Base-by-base conservation (phyloP, 2,888 invertebrate species). In the Dendrolimus houi region DNA sequence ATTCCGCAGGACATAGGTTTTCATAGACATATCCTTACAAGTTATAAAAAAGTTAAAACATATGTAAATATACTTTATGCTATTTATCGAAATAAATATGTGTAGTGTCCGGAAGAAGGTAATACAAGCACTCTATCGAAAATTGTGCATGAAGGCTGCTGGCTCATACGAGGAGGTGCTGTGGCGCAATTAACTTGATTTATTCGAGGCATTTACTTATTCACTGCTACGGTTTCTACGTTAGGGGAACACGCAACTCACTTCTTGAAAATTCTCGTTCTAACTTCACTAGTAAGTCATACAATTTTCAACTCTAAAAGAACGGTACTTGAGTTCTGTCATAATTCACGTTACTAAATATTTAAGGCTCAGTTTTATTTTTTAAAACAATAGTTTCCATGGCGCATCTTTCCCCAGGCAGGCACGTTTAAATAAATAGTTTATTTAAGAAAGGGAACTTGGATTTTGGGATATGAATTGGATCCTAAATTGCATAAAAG, bases 181-280 rank as follows among this genome's bases (percentile, higher is more conserved):
- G 76, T 72, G 70, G 74, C 74, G 87, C 90, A 91, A 91, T 91
- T 90, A 90, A 87, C 91, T 87, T 91, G 91, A 91, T 91, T 90
- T 91, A 91, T 88, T 78, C 70, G 74, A 70, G 75, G 78, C 88
- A 85, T 89, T 90, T 90, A 88, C 89, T 88, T 88, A 89, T 88
- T 87, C 87, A 89, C 83, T 85, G 80, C 83, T 81, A 79, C 81
- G 76, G 55, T 59, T 58, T 53, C 56, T 59, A 53, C 53, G 56
- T 54, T 17, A 58, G 56, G 53, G 53, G 62, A 61, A 65, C 59
- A 64, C 62, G 58, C 54, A 55, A 59, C 55, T 29, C 29, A 29
- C 29, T 47, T 2, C 47, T 47, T 47, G 12, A 9, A 47, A 47
- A 47, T 8, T 47, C 47, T 47, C 47, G 12, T 12, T 47, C 47